These are phyloP conservation scores for Kryphioiulus occultus DNA, from an alignment of 2,888 invertebrate species.

Conservation along the genomic window DNA sequence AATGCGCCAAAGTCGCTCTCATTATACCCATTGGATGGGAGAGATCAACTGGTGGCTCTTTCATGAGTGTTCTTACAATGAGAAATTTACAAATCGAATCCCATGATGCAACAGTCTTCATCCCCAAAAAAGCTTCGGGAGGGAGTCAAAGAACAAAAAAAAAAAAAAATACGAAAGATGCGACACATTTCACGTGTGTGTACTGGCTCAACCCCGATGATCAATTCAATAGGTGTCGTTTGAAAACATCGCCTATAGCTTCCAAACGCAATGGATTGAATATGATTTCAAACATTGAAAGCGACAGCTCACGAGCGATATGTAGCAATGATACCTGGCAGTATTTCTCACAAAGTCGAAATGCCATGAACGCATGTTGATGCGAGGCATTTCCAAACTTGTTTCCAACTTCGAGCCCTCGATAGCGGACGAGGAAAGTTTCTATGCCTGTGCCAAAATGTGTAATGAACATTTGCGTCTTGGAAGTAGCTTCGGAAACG, in stretches of 20 bases:
- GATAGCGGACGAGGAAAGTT: no score
- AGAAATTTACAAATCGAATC: not conserved
- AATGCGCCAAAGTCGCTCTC: constrained; percentile 3
- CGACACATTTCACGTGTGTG: not conserved
- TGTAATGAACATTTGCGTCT: no score
- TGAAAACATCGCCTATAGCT: constrained; percentile 39
- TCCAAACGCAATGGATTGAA: constrained; percentile 28
- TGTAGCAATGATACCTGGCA: constrained; percentile 9
- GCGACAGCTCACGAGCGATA: constrained; percentile 15
- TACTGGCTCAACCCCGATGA: not conserved
- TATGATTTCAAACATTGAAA: constrained; percentile 44
- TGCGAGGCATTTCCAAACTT: not conserved
- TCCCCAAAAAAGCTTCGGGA: not conserved
- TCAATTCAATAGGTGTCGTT: constrained; percentile 40
- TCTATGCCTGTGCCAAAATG: no score
- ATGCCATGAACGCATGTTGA: constrained; percentile 9
- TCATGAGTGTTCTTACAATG: not conserved
- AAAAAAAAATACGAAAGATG: not conserved
- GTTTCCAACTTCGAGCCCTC: no score
- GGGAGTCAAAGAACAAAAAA: no score
- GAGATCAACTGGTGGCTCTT: constrained; percentile 25
- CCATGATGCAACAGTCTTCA: not conserved
- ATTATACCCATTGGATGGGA: not conserved
- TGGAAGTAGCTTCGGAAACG: no score
- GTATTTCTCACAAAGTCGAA: constrained; percentile 16